These are phyloP conservation scores for Lophura nycthemera DNA, from an alignment of 2,113 vertebrate genomes.

Conservation along the genomic window DNA sequence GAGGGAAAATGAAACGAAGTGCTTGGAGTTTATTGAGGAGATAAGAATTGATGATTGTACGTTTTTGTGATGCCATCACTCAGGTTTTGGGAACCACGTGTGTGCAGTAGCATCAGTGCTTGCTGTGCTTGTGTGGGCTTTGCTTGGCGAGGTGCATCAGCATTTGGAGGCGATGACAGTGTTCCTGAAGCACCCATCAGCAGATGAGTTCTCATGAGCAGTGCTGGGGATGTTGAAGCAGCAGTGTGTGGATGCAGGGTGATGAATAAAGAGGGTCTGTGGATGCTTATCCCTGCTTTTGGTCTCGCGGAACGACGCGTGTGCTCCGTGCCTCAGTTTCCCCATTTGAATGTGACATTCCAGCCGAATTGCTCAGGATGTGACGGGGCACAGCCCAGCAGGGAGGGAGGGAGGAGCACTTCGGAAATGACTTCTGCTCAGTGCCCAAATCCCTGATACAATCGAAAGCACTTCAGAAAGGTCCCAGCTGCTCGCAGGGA, in stretches of 20 bases:
- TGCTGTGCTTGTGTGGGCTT: fast-evolving
- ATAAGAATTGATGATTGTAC: not conserved
- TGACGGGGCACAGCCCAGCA: not conserved
- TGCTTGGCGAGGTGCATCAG: not conserved
- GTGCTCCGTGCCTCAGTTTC: not conserved
- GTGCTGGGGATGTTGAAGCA: not conserved
- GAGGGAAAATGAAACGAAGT: not conserved
- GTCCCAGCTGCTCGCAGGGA: constrained; percentile 43
- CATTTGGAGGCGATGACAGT: too few species aligned
- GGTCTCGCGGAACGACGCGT: fast-evolving
- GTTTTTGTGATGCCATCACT: not conserved
- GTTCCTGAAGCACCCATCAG: not conserved
- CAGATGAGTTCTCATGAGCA: not conserved
- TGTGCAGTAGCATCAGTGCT: fast-evolving
- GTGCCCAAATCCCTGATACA: not conserved
- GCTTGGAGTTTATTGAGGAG: not conserved
- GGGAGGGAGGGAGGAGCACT: not conserved
- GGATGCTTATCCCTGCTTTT: not conserved
- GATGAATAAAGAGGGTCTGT: not conserved
- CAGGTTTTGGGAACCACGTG: not conserved
- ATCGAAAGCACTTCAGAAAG: not conserved
- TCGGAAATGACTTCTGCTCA: constrained; percentile 6
- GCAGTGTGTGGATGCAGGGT: not conserved
- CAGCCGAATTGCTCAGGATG: fast-evolving
- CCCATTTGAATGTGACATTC: not conserved